phyloP scores from a whole-genome alignment of 2,888 invertebrate species.

The Koerneria pararmatus region DNA sequence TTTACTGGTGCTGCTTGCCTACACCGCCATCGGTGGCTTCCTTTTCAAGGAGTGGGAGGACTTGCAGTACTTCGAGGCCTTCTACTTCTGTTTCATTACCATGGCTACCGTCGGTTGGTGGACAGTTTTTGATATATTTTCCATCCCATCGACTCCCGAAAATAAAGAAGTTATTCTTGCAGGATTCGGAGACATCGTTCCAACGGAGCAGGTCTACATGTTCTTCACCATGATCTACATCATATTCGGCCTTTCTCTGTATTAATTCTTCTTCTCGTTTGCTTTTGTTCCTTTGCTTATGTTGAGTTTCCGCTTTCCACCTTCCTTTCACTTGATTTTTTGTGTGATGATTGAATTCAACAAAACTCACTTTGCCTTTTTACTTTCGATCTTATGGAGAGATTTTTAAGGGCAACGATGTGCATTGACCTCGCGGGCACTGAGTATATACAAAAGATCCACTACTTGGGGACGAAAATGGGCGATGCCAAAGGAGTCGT shows the following conservation, averaged over 20 bases:
- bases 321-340: not conserved
- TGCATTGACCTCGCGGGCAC: conserved; percentile 60
- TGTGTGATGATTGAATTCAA: too few species aligned
- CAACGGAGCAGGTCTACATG: conserved; percentile 57
- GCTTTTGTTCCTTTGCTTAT: not conserved
- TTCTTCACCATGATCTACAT: conserved; percentile 60
- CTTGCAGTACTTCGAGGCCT: conserved; percentile 56
- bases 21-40: conserved; percentile 58
- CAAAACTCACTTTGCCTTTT: not conserved
- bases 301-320: too few species aligned
- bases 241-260: conserved; percentile 58
- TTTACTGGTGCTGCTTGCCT: conserved; percentile 52
- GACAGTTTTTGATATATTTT: not conserved
- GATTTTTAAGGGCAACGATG: conserved; percentile 54
- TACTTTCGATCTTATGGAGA: not conserved
- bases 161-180: conserved; percentile 12
- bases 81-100: conserved; percentile 60
- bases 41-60: conserved; percentile 56
- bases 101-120: conserved; percentile 58
- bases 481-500: conserved; percentile 58
- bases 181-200: conserved; percentile 59
- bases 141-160: not conserved
- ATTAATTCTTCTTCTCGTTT: too few species aligned
- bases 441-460: conserved; percentile 58
- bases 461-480: conserved; percentile 58